phyloP scores from a whole-genome alignment of 2,888 invertebrate genomes.

The Lasioglossum morio region DNA sequence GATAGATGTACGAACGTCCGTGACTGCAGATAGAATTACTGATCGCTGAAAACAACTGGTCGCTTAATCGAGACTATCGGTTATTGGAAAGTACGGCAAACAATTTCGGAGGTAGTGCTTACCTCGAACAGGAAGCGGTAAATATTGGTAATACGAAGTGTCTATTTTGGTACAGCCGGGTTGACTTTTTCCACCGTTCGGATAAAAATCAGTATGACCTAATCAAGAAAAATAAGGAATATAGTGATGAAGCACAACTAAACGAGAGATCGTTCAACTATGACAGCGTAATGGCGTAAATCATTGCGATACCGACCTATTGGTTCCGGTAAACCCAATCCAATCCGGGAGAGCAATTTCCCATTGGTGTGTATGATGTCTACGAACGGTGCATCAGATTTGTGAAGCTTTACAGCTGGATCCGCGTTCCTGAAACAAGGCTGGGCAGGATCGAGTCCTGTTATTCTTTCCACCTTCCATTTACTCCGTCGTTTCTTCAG shows the following conservation, averaged over 20 bases:
- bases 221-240: background rate
- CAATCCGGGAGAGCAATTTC: constrained; percentile 85
- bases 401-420: constrained; percentile 85
- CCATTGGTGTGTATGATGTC: constrained; percentile 89
- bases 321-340: constrained; percentile 87
- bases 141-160: constrained; percentile 79
- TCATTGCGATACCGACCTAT: constrained; percentile 83
- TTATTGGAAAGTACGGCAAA: background rate
- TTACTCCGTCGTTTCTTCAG: constrained; percentile 82
- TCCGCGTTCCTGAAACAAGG: constrained; percentile 87
- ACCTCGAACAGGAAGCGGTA: constrained; percentile 84
- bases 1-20: constrained; percentile 87
- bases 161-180: constrained; percentile 86
- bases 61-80: background rate
- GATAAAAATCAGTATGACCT: constrained; percentile 89
- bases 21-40: constrained; percentile 88
- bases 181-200: constrained; percentile 89
- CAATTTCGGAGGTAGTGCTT: constrained; percentile 48
- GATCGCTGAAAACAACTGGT: constrained; percentile 81
- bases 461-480: constrained; percentile 80
- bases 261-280: background rate
- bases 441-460: constrained; percentile 88
- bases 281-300: background rate
- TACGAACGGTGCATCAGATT: constrained; percentile 87
- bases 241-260: background rate